Evolutionary conservation across 2,113 vertebrate genomes (phyloP).

Genomic region (Oryzias celebensis): DNA sequence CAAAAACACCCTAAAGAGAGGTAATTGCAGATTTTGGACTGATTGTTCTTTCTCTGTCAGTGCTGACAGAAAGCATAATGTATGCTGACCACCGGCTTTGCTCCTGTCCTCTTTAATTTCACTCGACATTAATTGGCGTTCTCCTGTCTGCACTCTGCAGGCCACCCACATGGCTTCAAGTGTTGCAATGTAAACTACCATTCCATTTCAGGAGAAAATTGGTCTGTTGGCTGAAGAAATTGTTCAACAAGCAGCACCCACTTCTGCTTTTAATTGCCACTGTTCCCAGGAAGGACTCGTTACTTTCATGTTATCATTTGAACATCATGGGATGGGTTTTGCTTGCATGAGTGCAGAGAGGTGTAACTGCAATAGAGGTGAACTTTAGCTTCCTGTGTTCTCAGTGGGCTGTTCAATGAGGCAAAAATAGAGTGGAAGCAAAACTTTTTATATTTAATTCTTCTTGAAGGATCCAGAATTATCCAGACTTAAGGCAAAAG

Average conservation of each 20-base stretch:
- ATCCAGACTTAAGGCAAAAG: too few relatives aligned
- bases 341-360: slow-evolving; percentile 26
- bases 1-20: not conserved
- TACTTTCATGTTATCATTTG: slow-evolving; percentile 29
- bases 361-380: slow-evolving; percentile 5
- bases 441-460: too few relatives aligned
- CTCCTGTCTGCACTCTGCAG: slow-evolving; percentile 59
- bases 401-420: slow-evolving; percentile 12
- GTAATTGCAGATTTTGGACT: slow-evolving; percentile 8
- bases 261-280: slow-evolving; percentile 71
- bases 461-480: too few relatives aligned
- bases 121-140: slow-evolving; percentile 67
- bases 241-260: slow-evolving; percentile 64
- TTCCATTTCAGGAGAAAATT: slow-evolving; percentile 71
- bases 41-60: slow-evolving; percentile 13
- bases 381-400: slow-evolving; percentile 14
- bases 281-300: slow-evolving; percentile 47
- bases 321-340: slow-evolving; percentile 32
- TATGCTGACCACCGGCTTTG: slow-evolving; percentile 40
- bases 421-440: slow-evolving; percentile 3
- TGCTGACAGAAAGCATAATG: slow-evolving; percentile 10
- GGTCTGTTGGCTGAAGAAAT: slow-evolving; percentile 67
- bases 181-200: slow-evolving; percentile 64
- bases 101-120: slow-evolving; percentile 52
- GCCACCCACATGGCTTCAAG: slow-evolving; percentile 50